Conservation (phyloP, 2,113 vertebrate species). For the Menura novaehollandiae region DNA sequence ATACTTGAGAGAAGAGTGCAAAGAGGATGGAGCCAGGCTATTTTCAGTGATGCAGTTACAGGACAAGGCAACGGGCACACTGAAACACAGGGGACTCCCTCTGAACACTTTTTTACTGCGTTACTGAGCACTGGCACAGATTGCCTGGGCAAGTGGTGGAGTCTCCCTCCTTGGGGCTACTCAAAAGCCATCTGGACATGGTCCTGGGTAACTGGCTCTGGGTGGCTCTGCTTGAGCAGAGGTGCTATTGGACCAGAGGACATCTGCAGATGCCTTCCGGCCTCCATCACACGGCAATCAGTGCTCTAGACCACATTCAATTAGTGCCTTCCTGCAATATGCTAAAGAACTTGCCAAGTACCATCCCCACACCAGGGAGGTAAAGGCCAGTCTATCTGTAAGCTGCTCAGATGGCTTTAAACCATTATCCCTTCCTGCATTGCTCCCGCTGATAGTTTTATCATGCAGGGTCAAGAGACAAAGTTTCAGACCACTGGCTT, state of each 20-base stretch:
- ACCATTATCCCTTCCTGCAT: not conserved
- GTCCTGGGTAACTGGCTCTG: not conserved
- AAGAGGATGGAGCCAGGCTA: not conserved
- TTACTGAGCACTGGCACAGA: not conserved
- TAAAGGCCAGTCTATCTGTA: not conserved
- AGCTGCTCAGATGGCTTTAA: not conserved
- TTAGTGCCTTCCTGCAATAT: rapidly evolving
- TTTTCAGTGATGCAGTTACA: not conserved
- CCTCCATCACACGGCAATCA: no score
- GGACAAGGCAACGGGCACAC: not conserved
- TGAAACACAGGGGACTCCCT: not conserved
- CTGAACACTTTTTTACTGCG: not conserved
- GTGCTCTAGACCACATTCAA: no score
- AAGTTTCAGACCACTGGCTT: not conserved
- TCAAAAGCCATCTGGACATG: not conserved
- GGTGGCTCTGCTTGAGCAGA: not conserved
- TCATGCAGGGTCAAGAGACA: not conserved
- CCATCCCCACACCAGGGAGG: not conserved
- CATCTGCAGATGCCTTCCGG: not conserved
- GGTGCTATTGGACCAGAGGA: not conserved
- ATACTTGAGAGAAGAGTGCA: not conserved
- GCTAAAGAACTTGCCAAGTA: not conserved
- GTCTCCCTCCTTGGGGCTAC: not conserved
- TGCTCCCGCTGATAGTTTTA: not conserved
- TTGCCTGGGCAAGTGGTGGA: not conserved